phyloP scores from a whole-genome alignment of 2,797 vertebrate genomes.

The Notolabrus celidotus region DNA sequence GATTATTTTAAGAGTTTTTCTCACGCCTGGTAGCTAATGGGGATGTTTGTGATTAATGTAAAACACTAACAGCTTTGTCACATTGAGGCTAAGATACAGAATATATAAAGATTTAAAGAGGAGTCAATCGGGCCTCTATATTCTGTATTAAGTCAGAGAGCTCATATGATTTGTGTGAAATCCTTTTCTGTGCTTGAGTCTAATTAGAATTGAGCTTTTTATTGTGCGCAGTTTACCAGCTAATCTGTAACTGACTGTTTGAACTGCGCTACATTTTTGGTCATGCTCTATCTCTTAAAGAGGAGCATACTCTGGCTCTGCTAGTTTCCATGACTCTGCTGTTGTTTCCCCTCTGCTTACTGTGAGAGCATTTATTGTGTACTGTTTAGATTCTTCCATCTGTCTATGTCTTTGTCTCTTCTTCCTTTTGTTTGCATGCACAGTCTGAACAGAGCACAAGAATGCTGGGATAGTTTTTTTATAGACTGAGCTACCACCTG shows the following conservation, averaged over 20 bases:
- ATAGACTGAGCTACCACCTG: background rate
- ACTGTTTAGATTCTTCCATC: background rate
- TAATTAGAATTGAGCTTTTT: background rate
- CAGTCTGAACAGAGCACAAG: background rate
- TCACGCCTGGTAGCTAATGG: background rate
- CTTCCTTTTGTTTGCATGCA: conserved; percentile 1
- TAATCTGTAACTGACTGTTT: background rate
- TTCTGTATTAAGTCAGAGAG: no score
- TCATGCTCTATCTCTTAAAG: background rate
- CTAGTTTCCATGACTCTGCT: background rate
- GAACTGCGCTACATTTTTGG: background rate
- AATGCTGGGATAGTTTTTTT: background rate
- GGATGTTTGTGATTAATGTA: background rate
- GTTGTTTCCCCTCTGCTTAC: background rate
- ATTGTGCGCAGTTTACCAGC: no score
- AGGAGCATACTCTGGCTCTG: no score
- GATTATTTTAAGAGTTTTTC: background rate
- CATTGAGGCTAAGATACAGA: background rate
- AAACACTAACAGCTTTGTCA: background rate
- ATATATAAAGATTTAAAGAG: background rate
- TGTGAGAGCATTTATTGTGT: background rate
- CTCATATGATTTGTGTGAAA: background rate
- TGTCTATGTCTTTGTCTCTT: no score
- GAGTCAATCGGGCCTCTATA: background rate
- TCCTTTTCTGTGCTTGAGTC: background rate